These are phyloP conservation scores for Papilio aristodemus DNA, from an alignment of 1,140 invertebrate species.

Conservation along the genomic window DNA sequence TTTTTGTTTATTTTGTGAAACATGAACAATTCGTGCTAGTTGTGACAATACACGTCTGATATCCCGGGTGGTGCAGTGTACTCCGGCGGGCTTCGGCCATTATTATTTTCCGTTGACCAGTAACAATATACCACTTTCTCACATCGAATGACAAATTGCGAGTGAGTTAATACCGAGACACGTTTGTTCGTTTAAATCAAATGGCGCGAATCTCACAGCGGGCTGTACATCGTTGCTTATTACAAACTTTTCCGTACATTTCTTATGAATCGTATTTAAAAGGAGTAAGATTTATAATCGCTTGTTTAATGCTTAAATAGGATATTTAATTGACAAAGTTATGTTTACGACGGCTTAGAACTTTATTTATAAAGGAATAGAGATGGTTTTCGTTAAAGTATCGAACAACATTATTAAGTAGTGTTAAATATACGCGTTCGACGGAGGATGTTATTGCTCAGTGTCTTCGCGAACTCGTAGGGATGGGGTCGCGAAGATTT, in stretches of 20 bases:
- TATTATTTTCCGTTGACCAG: slow-evolving; percentile 63
- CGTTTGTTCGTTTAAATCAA: slow-evolving; percentile 73
- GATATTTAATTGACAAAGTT: slow-evolving; percentile 41
- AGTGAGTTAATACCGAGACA: slow-evolving; percentile 72
- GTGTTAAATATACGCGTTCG: slow-evolving; percentile 65
- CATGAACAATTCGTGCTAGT: neutral
- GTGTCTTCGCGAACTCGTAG: slow-evolving; percentile 67
- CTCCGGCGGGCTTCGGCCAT: slow-evolving; percentile 50
- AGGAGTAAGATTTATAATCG: slow-evolving; percentile 40
- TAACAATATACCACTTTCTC: slow-evolving; percentile 76
- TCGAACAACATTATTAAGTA: slow-evolving; percentile 40
- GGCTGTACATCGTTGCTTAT: slow-evolving; percentile 50
- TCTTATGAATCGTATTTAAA: slow-evolving; percentile 34
- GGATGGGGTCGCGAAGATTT: slow-evolving; percentile 55
- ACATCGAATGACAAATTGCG: slow-evolving; percentile 73
- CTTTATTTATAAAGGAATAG: slow-evolving; percentile 36
- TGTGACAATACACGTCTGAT: neutral
- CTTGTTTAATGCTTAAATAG: slow-evolving; percentile 23
- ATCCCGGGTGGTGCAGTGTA: slow-evolving; percentile 36
- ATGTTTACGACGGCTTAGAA: slow-evolving; percentile 32
- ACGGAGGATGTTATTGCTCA: slow-evolving; percentile 74
- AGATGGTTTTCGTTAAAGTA: slow-evolving; percentile 30
- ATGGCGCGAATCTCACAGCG: slow-evolving; percentile 60
- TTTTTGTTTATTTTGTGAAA: too few relatives aligned
- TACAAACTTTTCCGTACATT: slow-evolving; percentile 31